Percentiles rank a stretch among this genome's conserved stretches.
Conservation (phyloP, 2,113 vertebrate genomes). For the Salvelinus sp. region DNA sequence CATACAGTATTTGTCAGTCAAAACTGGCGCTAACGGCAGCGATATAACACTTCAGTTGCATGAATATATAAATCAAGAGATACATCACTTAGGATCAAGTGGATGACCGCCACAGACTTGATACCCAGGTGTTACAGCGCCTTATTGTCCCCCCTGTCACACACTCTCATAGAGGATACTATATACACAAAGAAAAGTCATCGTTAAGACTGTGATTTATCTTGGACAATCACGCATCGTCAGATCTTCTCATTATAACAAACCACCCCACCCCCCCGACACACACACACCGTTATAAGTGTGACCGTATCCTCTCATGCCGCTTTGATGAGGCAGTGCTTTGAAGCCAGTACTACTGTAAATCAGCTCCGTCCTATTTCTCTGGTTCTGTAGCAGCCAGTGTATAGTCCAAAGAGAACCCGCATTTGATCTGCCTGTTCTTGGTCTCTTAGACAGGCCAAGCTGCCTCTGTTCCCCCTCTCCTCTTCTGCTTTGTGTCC, state of each 20-base stretch:
- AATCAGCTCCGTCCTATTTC: constrained; percentile 16
- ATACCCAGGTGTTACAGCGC: neutral
- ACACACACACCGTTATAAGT: constrained; percentile 21
- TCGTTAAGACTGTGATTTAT: neutral
- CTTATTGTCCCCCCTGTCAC: neutral
- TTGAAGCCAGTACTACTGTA: constrained; percentile 50
- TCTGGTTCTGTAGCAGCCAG: constrained; percentile 6
- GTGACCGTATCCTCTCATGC: constrained; percentile 38
- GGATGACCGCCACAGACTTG: neutral
- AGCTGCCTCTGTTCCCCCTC: neutral
- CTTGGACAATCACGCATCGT: neutral
- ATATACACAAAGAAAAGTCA: neutral
- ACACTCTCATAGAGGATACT: no score
- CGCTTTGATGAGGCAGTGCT: constrained; percentile 52
- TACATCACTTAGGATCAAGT: neutral
- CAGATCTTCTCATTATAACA: neutral
- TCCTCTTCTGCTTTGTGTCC: neutral
- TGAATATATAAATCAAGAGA: constrained; percentile 16
- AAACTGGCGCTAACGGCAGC: constrained; percentile 17
- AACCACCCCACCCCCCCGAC: constrained; percentile 1
- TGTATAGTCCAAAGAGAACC: constrained; percentile 43
- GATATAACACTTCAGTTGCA: constrained; percentile 19
- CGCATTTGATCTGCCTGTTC: constrained; percentile 52
- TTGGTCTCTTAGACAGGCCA: constrained; percentile 17
- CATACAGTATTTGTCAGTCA: constrained; percentile 34